Evolutionary conservation across 1,140 invertebrate genomes (phyloP).

Genomic region (Bradynema listronoti): DNA sequence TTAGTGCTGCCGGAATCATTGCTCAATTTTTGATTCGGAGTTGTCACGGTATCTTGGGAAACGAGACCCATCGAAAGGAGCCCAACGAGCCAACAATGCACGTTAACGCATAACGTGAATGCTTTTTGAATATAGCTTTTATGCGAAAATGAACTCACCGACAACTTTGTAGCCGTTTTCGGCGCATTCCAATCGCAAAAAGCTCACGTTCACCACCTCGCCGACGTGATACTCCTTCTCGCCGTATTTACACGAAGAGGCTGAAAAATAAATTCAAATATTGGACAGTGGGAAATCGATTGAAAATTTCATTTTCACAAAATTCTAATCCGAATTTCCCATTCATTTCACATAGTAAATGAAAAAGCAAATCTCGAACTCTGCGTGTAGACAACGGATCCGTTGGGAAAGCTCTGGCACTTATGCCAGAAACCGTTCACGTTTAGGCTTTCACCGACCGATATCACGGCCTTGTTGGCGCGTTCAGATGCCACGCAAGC

Average conservation of each 20-base stretch:
- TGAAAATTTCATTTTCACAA: neutral
- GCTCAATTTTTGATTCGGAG: too few species aligned
- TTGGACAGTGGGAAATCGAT: constrained; percentile 7
- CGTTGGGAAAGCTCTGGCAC: constrained; percentile 33
- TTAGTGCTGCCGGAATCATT: too few species aligned
- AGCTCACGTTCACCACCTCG: constrained; percentile 36
- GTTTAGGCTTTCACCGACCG: constrained; percentile 21
- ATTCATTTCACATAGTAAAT: neutral
- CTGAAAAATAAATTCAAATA: constrained; percentile 11
- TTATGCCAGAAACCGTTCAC: constrained; percentile 36
- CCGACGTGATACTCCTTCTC: constrained; percentile 45
- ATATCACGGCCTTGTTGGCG: constrained; percentile 21
- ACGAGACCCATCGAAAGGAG: too few species aligned
- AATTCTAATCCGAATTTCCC: neutral
- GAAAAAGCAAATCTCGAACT: neutral
- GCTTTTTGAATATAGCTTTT: neutral
- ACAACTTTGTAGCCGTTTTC: constrained; percentile 39
- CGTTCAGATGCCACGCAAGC: constrained; percentile 25
- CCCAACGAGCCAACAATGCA: too few species aligned
- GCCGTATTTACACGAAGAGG: constrained; percentile 20
- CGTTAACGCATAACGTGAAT: too few species aligned
- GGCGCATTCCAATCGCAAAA: constrained; percentile 35
- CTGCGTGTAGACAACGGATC: constrained; percentile 44
- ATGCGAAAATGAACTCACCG: constrained; percentile 12
- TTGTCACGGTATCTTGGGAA: too few species aligned